Conservation (phyloP, 2,888 invertebrate species). For the Hedychridium roseum region DNA sequence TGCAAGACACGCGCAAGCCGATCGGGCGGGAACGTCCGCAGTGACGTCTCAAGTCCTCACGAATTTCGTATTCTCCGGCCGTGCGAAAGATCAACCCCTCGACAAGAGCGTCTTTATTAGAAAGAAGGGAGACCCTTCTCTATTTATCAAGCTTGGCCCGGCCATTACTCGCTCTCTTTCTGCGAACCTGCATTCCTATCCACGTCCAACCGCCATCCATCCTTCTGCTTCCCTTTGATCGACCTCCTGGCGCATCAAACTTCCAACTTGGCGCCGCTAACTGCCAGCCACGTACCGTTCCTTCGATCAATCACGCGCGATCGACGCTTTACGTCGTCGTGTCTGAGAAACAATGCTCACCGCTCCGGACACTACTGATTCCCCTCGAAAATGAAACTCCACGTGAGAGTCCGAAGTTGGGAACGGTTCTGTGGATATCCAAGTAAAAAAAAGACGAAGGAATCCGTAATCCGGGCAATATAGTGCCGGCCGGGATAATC, state of each 20-base stretch:
- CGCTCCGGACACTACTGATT: too few relatives aligned
- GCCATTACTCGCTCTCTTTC: slow-evolving; percentile 45
- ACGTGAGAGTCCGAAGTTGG: slow-evolving; percentile 11
- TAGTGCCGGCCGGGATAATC: slow-evolving; percentile 57
- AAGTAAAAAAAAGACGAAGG: slow-evolving; percentile 36
- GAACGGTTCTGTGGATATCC: too few relatives aligned
- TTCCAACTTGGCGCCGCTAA: slow-evolving; percentile 20
- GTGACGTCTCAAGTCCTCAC: slow-evolving; percentile 46
- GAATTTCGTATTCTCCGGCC: slow-evolving; percentile 60
- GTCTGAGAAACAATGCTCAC: too few relatives aligned
- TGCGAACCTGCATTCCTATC: slow-evolving; percentile 35
- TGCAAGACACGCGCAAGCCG: not conserved
- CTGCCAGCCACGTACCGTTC: too few relatives aligned
- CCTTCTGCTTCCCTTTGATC: slow-evolving; percentile 27
- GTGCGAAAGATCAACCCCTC: slow-evolving; percentile 61
- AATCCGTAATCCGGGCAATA: slow-evolving; percentile 59
- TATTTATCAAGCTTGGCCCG: slow-evolving; percentile 57
- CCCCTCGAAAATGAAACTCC: too few relatives aligned
- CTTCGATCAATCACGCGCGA: too few relatives aligned
- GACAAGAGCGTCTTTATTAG: slow-evolving; percentile 63
- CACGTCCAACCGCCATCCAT: slow-evolving; percentile 33
- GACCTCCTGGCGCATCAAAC: slow-evolving; percentile 19
- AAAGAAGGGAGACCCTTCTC: slow-evolving; percentile 54
- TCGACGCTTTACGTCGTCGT: too few relatives aligned
- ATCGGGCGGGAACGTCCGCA: slow-evolving; percentile 17